Evolutionary conservation across 2,888 invertebrate species (phyloP).

Genomic region (Apodemia zela): DNA sequence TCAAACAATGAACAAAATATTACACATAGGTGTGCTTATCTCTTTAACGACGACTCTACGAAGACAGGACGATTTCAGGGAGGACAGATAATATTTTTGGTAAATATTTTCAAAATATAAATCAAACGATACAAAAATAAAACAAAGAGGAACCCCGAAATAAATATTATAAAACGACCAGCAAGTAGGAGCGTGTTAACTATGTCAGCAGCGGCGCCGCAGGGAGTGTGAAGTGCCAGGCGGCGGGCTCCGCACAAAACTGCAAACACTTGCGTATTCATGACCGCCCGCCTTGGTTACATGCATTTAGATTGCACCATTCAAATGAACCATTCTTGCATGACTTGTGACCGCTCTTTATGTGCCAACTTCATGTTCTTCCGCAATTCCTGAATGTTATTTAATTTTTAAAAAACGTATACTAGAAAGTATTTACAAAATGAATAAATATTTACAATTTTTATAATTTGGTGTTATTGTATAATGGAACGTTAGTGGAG

Average conservation of each 20-base stretch:
- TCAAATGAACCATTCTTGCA: conserved; percentile 9
- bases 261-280: conserved; percentile 15
- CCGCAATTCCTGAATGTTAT: background rate
- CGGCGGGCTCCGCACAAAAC: conserved; percentile 6
- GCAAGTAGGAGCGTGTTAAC: conserved; percentile 8
- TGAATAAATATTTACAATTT: background rate
- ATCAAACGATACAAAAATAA: background rate
- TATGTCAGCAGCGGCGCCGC: conserved; percentile 4
- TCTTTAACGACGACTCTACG: too few relatives aligned
- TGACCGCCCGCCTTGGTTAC: conserved; percentile 11
- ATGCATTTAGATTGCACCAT: conserved; percentile 14
- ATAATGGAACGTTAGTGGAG: too few relatives aligned
- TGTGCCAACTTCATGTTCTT: conserved; percentile 15
- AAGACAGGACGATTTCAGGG: too few relatives aligned
- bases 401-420: background rate
- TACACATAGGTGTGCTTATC: too few relatives aligned
- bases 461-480: background rate
- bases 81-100: too few relatives aligned
- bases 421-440: background rate
- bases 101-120: too few relatives aligned
- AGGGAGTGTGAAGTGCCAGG: conserved; percentile 7
- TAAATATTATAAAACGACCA: background rate
- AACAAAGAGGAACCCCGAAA: background rate
- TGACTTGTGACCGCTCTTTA: conserved; percentile 12
- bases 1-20: too few relatives aligned